Conservation (phyloP, 2,888 invertebrate genomes). For the Diadromus collaris region DNA sequence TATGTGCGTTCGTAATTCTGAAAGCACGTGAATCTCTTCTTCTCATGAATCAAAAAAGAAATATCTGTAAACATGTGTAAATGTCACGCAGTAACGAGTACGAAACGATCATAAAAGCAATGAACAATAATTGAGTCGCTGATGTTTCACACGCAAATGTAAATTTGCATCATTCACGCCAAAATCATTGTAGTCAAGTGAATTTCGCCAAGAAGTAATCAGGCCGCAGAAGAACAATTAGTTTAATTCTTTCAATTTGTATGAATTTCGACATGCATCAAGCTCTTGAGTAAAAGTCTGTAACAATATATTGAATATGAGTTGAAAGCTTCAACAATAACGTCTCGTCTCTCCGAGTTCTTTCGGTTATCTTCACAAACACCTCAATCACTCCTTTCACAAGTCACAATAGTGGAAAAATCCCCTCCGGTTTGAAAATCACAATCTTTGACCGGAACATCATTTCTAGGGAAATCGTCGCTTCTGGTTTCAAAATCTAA, state of each 20-base stretch:
- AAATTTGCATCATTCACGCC: not conserved
- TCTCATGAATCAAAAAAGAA: slow-evolving; percentile 21
- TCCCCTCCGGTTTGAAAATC: too few species aligned
- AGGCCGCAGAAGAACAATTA: too few species aligned
- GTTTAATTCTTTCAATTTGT: too few species aligned
- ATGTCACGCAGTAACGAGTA: not conserved
- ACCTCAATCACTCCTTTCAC: too few species aligned
- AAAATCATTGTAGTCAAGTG: not conserved
- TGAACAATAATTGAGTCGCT: not conserved
- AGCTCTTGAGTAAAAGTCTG: too few species aligned
- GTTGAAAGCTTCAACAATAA: too few species aligned
- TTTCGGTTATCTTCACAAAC: too few species aligned
- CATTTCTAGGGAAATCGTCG: not conserved
- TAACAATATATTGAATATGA: too few species aligned
- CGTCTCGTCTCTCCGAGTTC: too few species aligned
- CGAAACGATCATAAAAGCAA: slow-evolving; percentile 18
- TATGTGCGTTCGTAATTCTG: slow-evolving; percentile 28
- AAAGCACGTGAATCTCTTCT: slow-evolving; percentile 28
- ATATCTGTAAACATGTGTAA: slow-evolving; percentile 33
- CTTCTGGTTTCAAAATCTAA: not conserved
- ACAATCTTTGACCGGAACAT: not conserved
- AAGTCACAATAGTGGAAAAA: too few species aligned
- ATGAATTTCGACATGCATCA: too few species aligned
- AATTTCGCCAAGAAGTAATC: not conserved
- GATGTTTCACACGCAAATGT: not conserved